Evolutionary conservation across 2,888 invertebrate genomes (phyloP), one percentile per base, ranked within the genome.

Genomic region (Nasonovia ribisnigri): DNA sequence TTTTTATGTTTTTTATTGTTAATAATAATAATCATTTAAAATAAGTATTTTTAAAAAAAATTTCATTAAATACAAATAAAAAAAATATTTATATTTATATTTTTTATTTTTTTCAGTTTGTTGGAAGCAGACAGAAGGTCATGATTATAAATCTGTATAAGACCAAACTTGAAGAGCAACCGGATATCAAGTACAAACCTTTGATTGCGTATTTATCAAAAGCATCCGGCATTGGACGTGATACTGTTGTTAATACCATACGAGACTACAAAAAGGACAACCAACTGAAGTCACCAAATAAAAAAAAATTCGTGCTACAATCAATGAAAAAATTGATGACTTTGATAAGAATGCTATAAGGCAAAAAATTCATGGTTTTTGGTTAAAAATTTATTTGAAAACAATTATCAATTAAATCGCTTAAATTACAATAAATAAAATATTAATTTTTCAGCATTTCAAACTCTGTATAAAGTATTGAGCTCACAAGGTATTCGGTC

Each of bases 61-160:
- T 84, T 84, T 42, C 84, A 43, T 26, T 8, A 43, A 29, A 84
- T 43, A 43, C 48, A 48, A 48, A 48, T 48, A 48, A 48, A 48
- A 48, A 48, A 48, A 48, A 48, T 48, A 48, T 13, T 48, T 48
- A 11, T 48, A 48, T 48, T 48, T 48, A 11, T 48, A 48, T 48
- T 48, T 48, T 48, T 48, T 48, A n/a, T n/a, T n/a, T n/a, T n/a
- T 48, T 43, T 84, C 26, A 67, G 90, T 67, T 90, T 67, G 67
- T 67, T 29, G 67, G 67, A 67, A 90, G 20, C 43, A 16, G 90
- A 20, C 90, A 90, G 51, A 90, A 90, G 16, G 29, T n/a, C 0
- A 67, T 90, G 16, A 90, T 90, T 46, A 67, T 90, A 36, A 90
- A 90, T 67, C 46, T 90, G 67, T 90, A 90, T 42, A 67, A 90